Conservation (phyloP, 2,888 invertebrate species). For the Nowickia ferox region DNA sequence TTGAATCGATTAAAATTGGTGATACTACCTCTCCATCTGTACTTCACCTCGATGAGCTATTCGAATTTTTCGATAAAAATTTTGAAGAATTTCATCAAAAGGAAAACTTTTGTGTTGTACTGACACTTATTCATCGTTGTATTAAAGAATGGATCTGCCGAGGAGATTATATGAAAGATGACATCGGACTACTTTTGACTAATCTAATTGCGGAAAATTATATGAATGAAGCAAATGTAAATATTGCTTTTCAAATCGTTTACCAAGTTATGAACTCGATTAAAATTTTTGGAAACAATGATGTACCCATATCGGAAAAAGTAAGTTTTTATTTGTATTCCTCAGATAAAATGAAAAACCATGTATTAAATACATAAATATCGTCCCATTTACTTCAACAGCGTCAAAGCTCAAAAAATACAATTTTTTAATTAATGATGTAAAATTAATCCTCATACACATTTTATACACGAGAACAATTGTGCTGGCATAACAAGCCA, state of each 20-base stretch:
- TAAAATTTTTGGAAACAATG: not conserved
- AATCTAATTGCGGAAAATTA: conserved; percentile 43
- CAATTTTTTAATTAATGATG: too few species aligned
- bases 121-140: conserved; percentile 59
- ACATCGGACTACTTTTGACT: conserved; percentile 19
- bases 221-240: conserved; percentile 43
- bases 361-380: not conserved
- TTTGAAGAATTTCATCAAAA: conserved; percentile 56
- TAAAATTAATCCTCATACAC: too few species aligned
- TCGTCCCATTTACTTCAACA: too few species aligned
- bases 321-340: conserved; percentile 32
- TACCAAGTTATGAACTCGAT: conserved; percentile 63
- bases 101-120: conserved; percentile 23
- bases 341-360: not conserved
- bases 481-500: too few species aligned
- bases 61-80: conserved; percentile 48
- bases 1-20: not conserved
- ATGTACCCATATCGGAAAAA: conserved; percentile 30
- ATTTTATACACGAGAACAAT: too few species aligned
- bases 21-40: not conserved
- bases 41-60: conserved; percentile 29
- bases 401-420: too few species aligned
- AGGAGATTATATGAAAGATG: conserved; percentile 5
- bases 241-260: conserved; percentile 63
- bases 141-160: conserved; percentile 30